Base-by-base conservation (phyloP, 92 coral and sea anemone genomes). In the Palythoa caribaeorum region DNA sequence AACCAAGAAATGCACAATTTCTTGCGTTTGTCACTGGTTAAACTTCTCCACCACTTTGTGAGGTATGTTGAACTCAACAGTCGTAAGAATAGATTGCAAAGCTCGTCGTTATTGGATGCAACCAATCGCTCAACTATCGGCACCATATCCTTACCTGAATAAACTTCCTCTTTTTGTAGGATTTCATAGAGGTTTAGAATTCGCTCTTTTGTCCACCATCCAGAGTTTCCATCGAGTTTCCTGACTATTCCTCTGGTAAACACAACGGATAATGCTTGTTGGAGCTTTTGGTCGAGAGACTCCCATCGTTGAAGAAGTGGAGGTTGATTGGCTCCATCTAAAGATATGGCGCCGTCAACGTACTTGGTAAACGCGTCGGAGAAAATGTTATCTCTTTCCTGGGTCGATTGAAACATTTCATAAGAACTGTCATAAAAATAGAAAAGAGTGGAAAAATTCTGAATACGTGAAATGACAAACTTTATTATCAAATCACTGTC, bases 141-240 rank as follows among this genome's bases (percentile, higher is more conserved):
- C 17, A 81, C 19, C 86, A 81, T 48, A 7, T 81, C 60, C 20
- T 47, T 47, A 10, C 50, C 36, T 50, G 76, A 19, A 9, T 44
- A 65, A 21, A 81, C 48, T 63, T 81, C 86, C 5, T 81, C 86
- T 66, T 81, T 81, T 6, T 60, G 59, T 10, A 65, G 21, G 40
- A 81, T 13, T 10, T 44, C 60, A 11, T 40, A 65, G 9, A 81
- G 76, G 20, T 69, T 48, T 63, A 8, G 47, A 35, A 19, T 9
- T 66, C 86, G 55, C 36, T 28, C 75, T 48, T n/a, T 47, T 66
- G 1, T 4, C 86, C 86, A 81, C 86, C 86, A 81, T 11, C 6
- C 12, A 5, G 76, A 20, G 74, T 7, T 66, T 1, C 76, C 76
- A 66, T 17, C 9, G 10, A 81, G 62, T 44, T 81, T 81, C 20